Base-by-base conservation (phyloP, 2,797 vertebrate genomes). In the Valencia hispanica region DNA sequence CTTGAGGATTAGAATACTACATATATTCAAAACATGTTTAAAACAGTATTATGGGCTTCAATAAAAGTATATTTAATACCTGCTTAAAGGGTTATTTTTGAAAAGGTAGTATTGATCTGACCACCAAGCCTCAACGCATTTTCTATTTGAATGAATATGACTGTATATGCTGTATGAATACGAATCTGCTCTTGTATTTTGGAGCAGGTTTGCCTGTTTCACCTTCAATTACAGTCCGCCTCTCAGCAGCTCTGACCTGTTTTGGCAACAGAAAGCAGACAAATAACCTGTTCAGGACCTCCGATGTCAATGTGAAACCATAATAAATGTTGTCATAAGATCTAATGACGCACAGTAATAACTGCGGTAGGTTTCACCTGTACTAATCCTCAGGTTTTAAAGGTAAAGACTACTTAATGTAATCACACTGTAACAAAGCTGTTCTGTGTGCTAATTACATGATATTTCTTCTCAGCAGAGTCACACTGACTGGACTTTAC, bases 401-500 rank as follows among this genome's bases (percentile, higher is more conserved):
- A 41, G 34, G 10, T 43, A 36, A 25, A 9, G 12, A 6, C 59
- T 72, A 25, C 45, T 50, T 39, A 18, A 69, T 68, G n/a, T 51
- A 55, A 80, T 84, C 34, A 66, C 17, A 53, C 12, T 5, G 32
- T 39, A 73, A 22, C 0, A 69, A 34, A 63, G 57, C 12, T 72
- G 41, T 34, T 72, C 18, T 74, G 27, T 81, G 50, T 68, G 59
- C 39, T 78, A 9, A 79, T 68, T 30, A 39, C 10, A 61, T 57
- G 45, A 55, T 65, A 57, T 51, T 39, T 69, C 27, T 63, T 12
- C 65, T 32, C 14, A 57, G 17, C 10, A 70, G 11, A 48, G 47
- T 39, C 47, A 20, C 8, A 53, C 11, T n/a, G 47, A n/a, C 57
- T 68, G 81, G 63, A 88, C 83, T 88, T 88, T 84, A 82, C 78